Conservation (phyloP, 2,797 vertebrate species). For the Acanthurus tractus region DNA sequence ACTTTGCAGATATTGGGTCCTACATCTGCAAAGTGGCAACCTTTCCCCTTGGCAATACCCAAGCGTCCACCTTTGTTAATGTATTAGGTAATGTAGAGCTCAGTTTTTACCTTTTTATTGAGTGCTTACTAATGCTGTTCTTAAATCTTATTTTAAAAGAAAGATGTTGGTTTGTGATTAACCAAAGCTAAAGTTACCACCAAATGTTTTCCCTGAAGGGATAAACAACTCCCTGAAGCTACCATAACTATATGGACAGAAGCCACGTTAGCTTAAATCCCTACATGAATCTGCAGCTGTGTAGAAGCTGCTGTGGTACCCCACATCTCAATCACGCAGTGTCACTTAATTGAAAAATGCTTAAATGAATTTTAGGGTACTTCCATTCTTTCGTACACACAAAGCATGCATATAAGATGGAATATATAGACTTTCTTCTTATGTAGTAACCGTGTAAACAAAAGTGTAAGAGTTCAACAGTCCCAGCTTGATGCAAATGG, state of each 20-base stretch:
- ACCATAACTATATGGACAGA: conserved; percentile 47
- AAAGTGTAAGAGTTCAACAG: conserved; percentile 21
- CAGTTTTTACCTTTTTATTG: conserved; percentile 1
- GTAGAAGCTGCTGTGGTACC: conserved; percentile 23
- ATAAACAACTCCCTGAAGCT: conserved; percentile 39
- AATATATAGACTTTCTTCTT: conserved; percentile 1
- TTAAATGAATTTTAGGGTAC: conserved; percentile 17
- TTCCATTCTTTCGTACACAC: neutral
- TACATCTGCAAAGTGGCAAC: conserved; percentile 97
- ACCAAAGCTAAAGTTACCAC: conserved; percentile 44
- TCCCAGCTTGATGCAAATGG: conserved; percentile 25
- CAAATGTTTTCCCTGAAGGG: conserved; percentile 50
- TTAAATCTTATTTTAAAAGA: conserved; percentile 41
- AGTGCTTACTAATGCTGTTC: conserved; percentile 27
- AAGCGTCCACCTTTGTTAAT: conserved; percentile 90
- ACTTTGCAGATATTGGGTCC: conserved; percentile 92
- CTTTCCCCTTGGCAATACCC: conserved; percentile 94
- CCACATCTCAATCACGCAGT: conserved; percentile 22
- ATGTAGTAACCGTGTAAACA: conserved; percentile 16
- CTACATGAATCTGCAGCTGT: conserved; percentile 41
- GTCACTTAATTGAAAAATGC: conserved; percentile 30
- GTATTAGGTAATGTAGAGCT: conserved; percentile 91
- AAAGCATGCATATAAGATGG: neutral
- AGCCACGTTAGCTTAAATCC: conserved; percentile 50
- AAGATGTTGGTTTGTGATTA: conserved; percentile 42